Conservation (phyloP, 2,888 invertebrate genomes). For the Ferdinandea cuprea region DNA sequence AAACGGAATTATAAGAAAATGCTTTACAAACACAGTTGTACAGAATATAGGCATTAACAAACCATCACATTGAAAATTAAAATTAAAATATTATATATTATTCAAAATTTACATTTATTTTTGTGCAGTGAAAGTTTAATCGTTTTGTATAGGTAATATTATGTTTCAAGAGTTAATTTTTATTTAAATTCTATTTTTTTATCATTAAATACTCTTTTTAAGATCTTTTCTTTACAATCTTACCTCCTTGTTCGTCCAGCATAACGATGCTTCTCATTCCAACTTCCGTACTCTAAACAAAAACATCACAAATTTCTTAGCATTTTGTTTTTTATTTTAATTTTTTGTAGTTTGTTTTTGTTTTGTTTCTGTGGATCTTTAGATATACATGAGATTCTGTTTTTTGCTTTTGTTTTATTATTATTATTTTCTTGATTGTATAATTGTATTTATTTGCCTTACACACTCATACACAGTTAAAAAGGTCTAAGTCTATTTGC, state of each 20-base stretch:
- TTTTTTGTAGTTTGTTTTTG: slow-evolving; percentile 58
- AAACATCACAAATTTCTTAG: slow-evolving; percentile 82
- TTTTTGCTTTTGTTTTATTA: slow-evolving; percentile 21
- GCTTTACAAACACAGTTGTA: no score
- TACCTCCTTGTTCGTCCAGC: slow-evolving; percentile 99
- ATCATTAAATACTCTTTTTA: slow-evolving; percentile 56
- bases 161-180: slow-evolving; percentile 24
- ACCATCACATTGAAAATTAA: slow-evolving; percentile 46
- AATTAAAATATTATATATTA: not conserved
- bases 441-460: slow-evolving; percentile 40
- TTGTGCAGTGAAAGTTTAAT: slow-evolving; percentile 54
- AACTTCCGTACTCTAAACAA: slow-evolving; percentile 99
- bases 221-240: slow-evolving; percentile 85
- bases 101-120: slow-evolving; percentile 43
- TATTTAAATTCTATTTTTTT: slow-evolving; percentile 38
- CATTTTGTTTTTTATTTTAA: slow-evolving; percentile 70
- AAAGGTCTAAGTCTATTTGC: slow-evolving; percentile 63
- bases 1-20: no score
- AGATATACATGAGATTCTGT: slow-evolving; percentile 60
- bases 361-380: slow-evolving; percentile 69
- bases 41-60: slow-evolving; percentile 27
- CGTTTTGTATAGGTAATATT: slow-evolving; percentile 34
- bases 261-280: slow-evolving; percentile 99
- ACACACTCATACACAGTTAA: slow-evolving; percentile 58
- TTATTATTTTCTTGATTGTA: slow-evolving; percentile 8